Base-by-base conservation (phyloP, 2,797 vertebrate species). In the Poecilia gillii region DNA sequence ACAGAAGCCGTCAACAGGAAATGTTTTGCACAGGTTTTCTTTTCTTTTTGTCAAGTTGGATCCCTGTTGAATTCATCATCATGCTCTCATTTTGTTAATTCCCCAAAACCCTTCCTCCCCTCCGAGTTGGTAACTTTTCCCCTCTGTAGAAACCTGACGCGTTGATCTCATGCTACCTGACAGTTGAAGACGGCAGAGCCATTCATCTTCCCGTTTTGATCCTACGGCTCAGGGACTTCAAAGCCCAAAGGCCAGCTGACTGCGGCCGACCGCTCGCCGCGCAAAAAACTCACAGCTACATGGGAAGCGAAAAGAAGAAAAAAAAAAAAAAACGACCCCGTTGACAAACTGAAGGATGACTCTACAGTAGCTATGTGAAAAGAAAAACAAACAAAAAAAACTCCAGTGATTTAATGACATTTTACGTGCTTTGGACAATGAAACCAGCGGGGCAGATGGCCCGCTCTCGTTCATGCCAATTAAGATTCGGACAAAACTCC, bases 131-230 rank as follows among this genome's bases (percentile, higher is more conserved):
- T 82, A 84, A 82, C 81, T 59, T 78, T 14, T 14, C 45, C 81
- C 73, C 76, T 73, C 39, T 45, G 74, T 84, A 72, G 82, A 81
- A 88, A 81, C 81, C 71, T 85, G 79, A 72, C 88, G 81, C 88
- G 84, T 87, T 90, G 88, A 91, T 91, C 83, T 53, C 77, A 82
- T 39, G 25, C 87, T 79, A 86, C 89, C 91, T 91, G 91, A 91
- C 90, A 92, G 83, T 74, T 49, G 51, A 49, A 85, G 83, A 83
- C 31, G 6, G 74, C 74, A 68, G 75, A 79, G 53, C 74, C 80
- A 89, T 91, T 90, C 81, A 91, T 87, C 85, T 85, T 74, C 66
- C 79, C 71, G 73, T 86, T 93, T 92, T 93, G 91, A 94, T 91
- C 88, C 84, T 55, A 55, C 64, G 83, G 78, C 75, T 74, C 59